Evolutionary conservation across 2,113 vertebrate genomes (phyloP), one percentile per base, ranked within the genome.

Genomic region (Verasper variegatus): DNA sequence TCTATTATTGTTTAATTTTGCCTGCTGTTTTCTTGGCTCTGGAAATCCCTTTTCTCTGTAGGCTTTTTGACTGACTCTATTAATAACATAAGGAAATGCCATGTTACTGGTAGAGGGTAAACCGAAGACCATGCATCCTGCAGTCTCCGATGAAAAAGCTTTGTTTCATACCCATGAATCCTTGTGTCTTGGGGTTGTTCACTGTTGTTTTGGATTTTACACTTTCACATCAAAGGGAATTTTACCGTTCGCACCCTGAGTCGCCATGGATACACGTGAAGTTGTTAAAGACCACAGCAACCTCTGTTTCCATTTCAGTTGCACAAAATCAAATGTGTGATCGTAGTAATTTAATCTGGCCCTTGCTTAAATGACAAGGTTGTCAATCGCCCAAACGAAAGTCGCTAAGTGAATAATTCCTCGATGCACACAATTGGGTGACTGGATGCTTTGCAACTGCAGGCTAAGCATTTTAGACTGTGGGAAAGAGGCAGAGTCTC

Each of bases 201-300:
- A 15, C 35, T 52, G 11, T 72, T 26, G 54, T 23, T 59, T 52
- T 18, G 12, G 27, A 17, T 70, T 61, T 70, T 26, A 37, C n/a
- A 49, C 23, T 72, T 56, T 68, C 51, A 35, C 20, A 40, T 42
- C 49, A 60, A 18, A 64, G 23, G 31, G n/a, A 26, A n/a, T 40
- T 13, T n/a, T 6, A 4, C 26, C 45, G 40, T 14, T 52, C 12
- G 14, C 37, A 23, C 27, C 17, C 58, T 2, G 5, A 10, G n/a
- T n/a, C n/a, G n/a, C n/a, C n/a, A n/a, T n/a, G n/a, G n/a, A n/a
- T 9, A 5, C 26, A 26, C 27, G 27, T 66, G 15, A n/a, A 40
- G 62, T 14, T 31, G 11, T 26, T 55, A 11, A 27, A 49, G 55
- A 42, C 23, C 40, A 2, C 21, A 6, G 15, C 49, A 23, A 4